Conservation (phyloP, 2,797 vertebrate genomes). For the Hydrolagus colliei region DNA sequence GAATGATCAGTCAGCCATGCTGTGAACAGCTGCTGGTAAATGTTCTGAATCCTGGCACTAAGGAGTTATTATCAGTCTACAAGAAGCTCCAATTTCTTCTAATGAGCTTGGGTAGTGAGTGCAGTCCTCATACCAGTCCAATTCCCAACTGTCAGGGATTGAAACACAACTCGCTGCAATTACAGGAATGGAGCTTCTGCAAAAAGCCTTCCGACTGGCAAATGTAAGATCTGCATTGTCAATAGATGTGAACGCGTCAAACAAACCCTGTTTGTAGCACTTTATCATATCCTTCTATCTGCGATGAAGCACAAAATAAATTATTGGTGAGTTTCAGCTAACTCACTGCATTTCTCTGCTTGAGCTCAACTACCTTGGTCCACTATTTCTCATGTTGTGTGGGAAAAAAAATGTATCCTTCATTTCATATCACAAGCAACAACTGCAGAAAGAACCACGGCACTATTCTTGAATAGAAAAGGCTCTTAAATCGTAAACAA, state of each 20-base stretch:
- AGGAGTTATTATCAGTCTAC: slow-evolving; percentile 8
- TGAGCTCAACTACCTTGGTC: background rate
- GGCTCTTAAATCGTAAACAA: background rate
- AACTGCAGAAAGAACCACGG: background rate
- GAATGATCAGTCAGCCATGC: slow-evolving; percentile 2
- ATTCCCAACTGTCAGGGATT: background rate
- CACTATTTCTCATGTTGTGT: background rate
- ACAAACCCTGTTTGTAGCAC: background rate
- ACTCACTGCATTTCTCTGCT: background rate
- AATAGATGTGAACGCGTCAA: background rate
- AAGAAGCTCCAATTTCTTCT: background rate
- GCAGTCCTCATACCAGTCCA: background rate
- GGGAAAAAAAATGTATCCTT: background rate
- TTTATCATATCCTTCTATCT: background rate
- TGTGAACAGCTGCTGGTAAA: slow-evolving; percentile 5
- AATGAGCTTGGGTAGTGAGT: background rate
- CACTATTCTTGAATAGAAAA: background rate
- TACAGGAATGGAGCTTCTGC: background rate
- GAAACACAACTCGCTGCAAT: background rate
- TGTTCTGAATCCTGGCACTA: background rate
- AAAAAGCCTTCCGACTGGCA: background rate
- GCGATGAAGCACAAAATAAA: background rate
- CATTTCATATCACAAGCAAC: background rate
- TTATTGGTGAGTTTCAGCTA: no score
- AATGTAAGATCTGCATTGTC: background rate